These are phyloP conservation scores for Lepeophtheirus salmonis DNA, from an alignment of 1,140 invertebrate genomes.

Conservation along the genomic window DNA sequence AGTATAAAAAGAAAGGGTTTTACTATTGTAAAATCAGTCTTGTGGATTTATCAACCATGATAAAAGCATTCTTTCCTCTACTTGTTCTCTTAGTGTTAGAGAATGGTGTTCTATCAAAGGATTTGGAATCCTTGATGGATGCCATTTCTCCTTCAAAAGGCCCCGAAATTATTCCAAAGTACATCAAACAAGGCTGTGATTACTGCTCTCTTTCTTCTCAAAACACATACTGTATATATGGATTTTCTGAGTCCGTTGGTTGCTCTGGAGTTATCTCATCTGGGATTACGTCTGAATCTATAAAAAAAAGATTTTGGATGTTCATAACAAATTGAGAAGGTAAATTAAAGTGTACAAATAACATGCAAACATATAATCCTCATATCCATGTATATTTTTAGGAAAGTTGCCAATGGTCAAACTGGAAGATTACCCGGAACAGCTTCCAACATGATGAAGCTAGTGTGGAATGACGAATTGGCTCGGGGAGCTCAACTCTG, in stretches of 20 bases:
- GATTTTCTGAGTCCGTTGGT: neutral
- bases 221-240: neutral
- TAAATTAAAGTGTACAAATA: too few species aligned
- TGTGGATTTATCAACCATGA: neutral
- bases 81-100: neutral
- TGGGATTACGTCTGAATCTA: neutral
- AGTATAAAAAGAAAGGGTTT: neutral
- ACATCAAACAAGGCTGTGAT: neutral
- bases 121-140: neutral
- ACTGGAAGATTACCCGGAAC: neutral
- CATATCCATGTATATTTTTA: neutral
- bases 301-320: neutral
- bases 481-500: conserved; percentile 20
- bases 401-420: conserved; percentile 16
- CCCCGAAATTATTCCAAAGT: neutral
- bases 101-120: neutral
- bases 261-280: neutral
- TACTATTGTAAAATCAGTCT: neutral
- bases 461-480: conserved; percentile 20
- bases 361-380: neutral
- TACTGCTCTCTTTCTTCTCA: neutral
- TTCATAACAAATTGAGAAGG: neutral
- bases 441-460: conserved; percentile 19
- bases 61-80: neutral
- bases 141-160: neutral